Percentiles rank a stretch among this genome's conserved stretches.
phyloP scores from a whole-genome alignment of 2,888 invertebrate genomes.

The Lumbricus terrestris region DNA sequence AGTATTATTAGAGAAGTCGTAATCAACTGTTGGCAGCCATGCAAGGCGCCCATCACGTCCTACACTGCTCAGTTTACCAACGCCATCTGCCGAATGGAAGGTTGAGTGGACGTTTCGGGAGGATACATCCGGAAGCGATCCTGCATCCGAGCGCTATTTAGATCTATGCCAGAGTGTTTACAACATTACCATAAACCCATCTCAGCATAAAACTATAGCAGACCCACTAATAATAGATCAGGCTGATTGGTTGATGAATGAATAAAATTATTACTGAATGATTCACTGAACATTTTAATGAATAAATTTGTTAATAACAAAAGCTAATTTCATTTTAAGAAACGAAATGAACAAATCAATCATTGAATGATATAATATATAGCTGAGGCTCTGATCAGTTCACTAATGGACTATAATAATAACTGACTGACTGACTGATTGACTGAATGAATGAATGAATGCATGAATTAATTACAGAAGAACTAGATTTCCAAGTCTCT shows the following conservation, averaged over 20 bases:
- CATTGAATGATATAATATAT: not conserved
- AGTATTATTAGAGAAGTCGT: too few species aligned
- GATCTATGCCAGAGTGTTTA: too few species aligned
- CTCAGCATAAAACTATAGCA: not conserved
- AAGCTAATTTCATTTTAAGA: not conserved
- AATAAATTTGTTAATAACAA: not conserved
- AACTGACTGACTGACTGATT: not conserved
- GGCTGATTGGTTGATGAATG: not conserved
- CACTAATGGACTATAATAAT: not conserved
- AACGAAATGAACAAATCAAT: not conserved
- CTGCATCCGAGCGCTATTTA: too few species aligned
- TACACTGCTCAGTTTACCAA: too few species aligned
- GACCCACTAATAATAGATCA: too few species aligned
- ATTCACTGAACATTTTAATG: not conserved
- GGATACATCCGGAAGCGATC: too few species aligned
- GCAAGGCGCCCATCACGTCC: too few species aligned
- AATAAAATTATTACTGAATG: not conserved
- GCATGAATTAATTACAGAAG: not conserved
- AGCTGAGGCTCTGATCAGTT: not conserved
- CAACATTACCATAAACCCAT: too few species aligned
- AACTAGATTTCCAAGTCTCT: not conserved
- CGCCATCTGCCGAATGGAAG: too few species aligned
- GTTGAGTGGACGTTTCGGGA: too few species aligned
- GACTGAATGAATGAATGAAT: not conserved
- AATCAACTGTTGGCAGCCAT: too few species aligned